Conservation (phyloP, 2,888 invertebrate genomes). For the Pocota personata region DNA sequence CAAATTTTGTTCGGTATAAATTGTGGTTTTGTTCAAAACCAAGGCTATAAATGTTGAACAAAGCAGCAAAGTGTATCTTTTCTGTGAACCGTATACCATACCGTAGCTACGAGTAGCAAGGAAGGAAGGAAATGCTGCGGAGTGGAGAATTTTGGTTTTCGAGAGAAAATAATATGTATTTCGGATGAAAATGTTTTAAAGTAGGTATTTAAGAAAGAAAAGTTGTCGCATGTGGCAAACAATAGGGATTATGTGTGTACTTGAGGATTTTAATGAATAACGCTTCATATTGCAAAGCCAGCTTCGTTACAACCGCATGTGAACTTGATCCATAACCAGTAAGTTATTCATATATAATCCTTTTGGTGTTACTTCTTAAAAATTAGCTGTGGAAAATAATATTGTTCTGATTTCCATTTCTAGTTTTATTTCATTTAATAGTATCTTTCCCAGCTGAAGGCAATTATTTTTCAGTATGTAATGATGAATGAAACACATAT, state of each 20-base stretch:
- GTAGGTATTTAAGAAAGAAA: conserved; percentile 11
- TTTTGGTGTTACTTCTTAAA: not conserved
- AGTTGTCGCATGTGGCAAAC: conserved; percentile 23
- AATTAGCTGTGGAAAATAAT: not conserved
- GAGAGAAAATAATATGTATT: not conserved
- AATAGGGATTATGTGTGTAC: conserved; percentile 3
- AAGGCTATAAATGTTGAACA: conserved; percentile 26
- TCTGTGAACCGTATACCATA: not conserved
- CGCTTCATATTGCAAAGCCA: not conserved
- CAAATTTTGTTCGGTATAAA: conserved; percentile 22
- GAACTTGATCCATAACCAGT: not conserved
- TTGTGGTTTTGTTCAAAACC: conserved; percentile 26
- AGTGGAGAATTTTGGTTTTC: not conserved
- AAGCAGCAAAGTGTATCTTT: conserved; percentile 1
- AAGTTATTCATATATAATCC: not conserved
- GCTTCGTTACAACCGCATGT: not conserved
- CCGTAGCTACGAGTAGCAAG: not conserved
- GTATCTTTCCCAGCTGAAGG: too few relatives aligned
- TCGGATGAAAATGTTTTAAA: conserved; percentile 23
- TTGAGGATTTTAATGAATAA: not conserved
- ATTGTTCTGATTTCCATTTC: too few relatives aligned
- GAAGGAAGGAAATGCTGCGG: conserved; percentile 4
- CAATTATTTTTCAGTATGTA: too few relatives aligned
- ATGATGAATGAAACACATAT: too few relatives aligned
- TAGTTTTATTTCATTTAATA: too few relatives aligned